Evolutionary conservation across 1,140 invertebrate genomes (phyloP), one percentile per base, ranked within the genome.

Genomic region (Zaprionus taronus): DNA sequence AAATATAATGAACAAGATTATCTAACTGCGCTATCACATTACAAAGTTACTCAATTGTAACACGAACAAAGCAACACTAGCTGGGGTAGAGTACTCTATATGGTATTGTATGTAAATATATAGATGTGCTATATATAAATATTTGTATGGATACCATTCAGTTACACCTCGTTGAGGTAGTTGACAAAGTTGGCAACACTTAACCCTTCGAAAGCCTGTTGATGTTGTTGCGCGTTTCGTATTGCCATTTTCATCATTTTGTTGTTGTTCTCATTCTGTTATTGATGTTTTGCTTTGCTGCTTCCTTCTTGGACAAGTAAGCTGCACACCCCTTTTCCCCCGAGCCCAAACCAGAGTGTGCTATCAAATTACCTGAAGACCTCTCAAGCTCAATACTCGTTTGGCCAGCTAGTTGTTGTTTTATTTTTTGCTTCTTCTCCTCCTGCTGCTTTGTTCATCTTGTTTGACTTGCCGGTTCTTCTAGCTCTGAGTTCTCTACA

Each of bases 331-430:
- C 6, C 15, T n/a, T 7, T 2, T 7, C 7, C 41, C 41, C 5
- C 0, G 2, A 11, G 3, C 2, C 7, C 9, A 7, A 34, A 34
- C n/a, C 41, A 7, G 41, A 6, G 36, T 26, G 24, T 58, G 61
- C 62, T 57, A 77, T 72, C 47, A 49, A 41, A 62, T 77, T 72
- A 67, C 70, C 47, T 57, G 41, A 67, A 62, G 36, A 66, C 49
- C 57, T 15, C 47, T 47, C 41, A 9, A 60, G 63, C 74, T 63
- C 63, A 47, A 66, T 70, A 75, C 76, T 47, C 56, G 77, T 74
- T 80, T 80, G 79, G 58, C 75, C 70, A 70, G 82, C 80, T 77
- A 34, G 61, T 51, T 24, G 22, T 51, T 22, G 41, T 51, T 51
- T 22, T 14, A 14, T 85, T 72, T 60, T 31, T 20, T 74, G 65